Base-by-base conservation (phyloP, 1,140 invertebrate genomes). In the Teleopsis dalmanni region DNA sequence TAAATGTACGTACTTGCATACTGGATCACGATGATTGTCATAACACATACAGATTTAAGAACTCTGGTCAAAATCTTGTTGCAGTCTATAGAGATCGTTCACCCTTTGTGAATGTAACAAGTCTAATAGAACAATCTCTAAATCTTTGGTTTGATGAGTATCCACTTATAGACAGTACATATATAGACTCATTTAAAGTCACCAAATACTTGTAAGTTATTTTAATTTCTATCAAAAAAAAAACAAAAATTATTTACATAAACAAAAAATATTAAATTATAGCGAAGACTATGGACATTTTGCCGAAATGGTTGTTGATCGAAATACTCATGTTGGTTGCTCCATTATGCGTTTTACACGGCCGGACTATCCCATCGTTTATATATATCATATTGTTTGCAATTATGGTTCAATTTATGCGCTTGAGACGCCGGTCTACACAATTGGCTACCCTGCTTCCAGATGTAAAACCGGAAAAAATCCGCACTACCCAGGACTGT, bases 271-370 rank as follows among this genome's bases (percentile, higher is more conserved):
- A n/a, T n/a, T n/a, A n/a, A n/a, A 1, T 49, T 41, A 9, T 29
- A 69, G 65, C 42, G 61, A 69, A 57, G 60, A 65, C 43, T 69
- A 69, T 45, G 65, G 65, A 0, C 65, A 69, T 44, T 69, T 69
- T 57, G 62, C 61, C 0, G 65, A 69, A 51, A 66, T 69, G 53
- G 55, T 55, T 38, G 65, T 69, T 38, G 65, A 69, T 54, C 59
- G 59, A 1, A 69, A 58, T 27, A 60, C 57, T 0, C 56, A 57
- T 10, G 36, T 69, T 10, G 65, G 65, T 13, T 69, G 65, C 34
- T 58, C 63, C 1, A 65, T 66, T 2, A 46, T 69, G 40, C 52
- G 60, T 3, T 69, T 69, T 36, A 69, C 65, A 0, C 57, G 62
- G 3, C 61, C 62, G 14, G 62, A 66, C 36, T 66, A 61, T 45